Percentiles rank a stretch among this genome's conserved stretches.
Conservation (phyloP, 2,888 invertebrate species). For the Chorisops tibialis region DNA sequence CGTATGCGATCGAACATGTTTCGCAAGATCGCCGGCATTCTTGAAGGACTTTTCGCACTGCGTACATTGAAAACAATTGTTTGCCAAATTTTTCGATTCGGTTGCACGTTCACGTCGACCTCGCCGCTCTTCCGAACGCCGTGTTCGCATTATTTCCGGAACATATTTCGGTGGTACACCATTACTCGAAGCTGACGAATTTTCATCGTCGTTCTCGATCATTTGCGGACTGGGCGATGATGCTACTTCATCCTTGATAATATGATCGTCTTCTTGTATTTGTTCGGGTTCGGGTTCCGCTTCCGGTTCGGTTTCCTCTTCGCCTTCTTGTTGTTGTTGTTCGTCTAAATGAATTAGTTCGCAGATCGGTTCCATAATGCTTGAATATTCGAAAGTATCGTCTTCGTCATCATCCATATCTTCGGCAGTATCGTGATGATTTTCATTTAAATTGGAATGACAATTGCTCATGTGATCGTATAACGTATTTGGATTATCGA, state of each 20-base stretch:
- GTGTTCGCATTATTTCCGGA: not conserved
- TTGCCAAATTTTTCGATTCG: not conserved
- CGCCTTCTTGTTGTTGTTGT: conserved; percentile 29
- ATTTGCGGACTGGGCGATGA: conserved; percentile 18
- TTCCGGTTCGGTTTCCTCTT: not conserved
- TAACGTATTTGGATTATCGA: conserved; percentile 46
- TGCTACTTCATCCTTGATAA: conserved; percentile 36
- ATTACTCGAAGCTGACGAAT: conserved; percentile 28
- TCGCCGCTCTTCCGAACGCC: conserved; percentile 3
- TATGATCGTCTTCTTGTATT: not conserved
- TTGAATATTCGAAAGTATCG: conserved; percentile 45
- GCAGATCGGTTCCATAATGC: conserved; percentile 51
- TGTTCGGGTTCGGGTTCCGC: not conserved
- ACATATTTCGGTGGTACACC: conserved; percentile 3
- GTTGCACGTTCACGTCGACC: conserved; percentile 2
- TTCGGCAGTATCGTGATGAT: not conserved
- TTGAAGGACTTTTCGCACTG: conserved; percentile 50
- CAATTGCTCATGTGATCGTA: conserved; percentile 48
- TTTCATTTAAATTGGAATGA: conserved; percentile 37
- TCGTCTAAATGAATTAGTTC: conserved; percentile 38
- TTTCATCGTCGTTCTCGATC: conserved; percentile 29
- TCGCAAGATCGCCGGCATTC: conserved; percentile 52
- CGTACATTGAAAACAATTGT: conserved; percentile 45
- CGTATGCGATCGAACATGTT: conserved; percentile 52
- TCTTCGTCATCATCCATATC: conserved; percentile 33